Evolutionary conservation across 1,140 invertebrate genomes (phyloP), one percentile per base, ranked within the genome.

Genomic region (Aphis gossypii): DNA sequence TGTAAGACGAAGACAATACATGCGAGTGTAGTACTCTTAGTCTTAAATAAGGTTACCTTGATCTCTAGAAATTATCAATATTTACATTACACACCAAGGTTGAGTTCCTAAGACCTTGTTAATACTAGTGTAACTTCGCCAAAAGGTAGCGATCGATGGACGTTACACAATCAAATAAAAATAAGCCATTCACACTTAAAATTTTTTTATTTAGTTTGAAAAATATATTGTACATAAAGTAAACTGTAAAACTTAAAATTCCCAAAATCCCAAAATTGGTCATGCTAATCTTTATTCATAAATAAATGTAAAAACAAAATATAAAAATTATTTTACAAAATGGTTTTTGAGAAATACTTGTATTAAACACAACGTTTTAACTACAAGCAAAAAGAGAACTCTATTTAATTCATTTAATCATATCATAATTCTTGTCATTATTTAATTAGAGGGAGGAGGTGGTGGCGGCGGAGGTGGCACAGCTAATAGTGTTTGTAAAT

Each of bases 401-500:
- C 20, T 76, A 76, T 76, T 76, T n/a, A 35, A 76, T 76, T 23
- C 20, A 68, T 38, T 68, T n/a, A n/a, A 30, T 41, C 44, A 25
- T 25, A 9, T 51, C n/a, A 54, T 51, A 86, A 38, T 21, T 41
- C 48, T 14, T 54, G 44, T 25, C 25, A 2, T 76, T 44, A 84
- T 83, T 88, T 93, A 93, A 93, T 93, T 94, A 44, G 93, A 93
- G 5, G 93, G 93, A 25, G 94, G 94, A 7, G 97, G 96, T 14
- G 97, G 97, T 0, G 97, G 97, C 18, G 97, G 97, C 5, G 97
- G 97, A 25, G 97, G 96, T 84, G 96, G 96, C 0, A 96, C 96
- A 14, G 88, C 83, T 48, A 90, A 84, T 25, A 89, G 23, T n/a
- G 93, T 91, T 23, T 89, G 93, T 30, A 90, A 94, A 89, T 93